Percentiles rank a stretch among this genome's conserved stretches.
Conservation (phyloP, 1,140 invertebrate genomes). For the Drosophila pandora region DNA sequence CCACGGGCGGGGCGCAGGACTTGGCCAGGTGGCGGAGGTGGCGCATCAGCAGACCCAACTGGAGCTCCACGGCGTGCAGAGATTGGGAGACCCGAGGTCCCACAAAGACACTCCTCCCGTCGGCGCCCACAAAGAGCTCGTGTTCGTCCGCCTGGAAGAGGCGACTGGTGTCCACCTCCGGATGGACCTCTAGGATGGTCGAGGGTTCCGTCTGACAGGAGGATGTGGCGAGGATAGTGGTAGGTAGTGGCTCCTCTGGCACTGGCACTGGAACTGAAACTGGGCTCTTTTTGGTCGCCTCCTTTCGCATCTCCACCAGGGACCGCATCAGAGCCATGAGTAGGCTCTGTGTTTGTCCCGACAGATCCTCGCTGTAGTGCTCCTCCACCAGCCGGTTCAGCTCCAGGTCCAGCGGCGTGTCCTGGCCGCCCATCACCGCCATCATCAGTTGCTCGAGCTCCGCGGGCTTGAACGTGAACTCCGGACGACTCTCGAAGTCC, state of each 20-base stretch:
- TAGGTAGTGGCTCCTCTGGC: neutral
- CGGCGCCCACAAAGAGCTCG: conserved; percentile 28
- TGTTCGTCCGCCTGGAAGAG: conserved; percentile 22
- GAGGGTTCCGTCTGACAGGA: conserved; percentile 30
- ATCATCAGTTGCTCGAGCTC: conserved; percentile 60
- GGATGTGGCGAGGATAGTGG: neutral
- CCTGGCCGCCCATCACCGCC: conserved; percentile 34
- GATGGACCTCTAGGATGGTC: conserved; percentile 16
- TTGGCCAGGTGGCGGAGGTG: conserved; percentile 28
- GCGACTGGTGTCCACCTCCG: conserved; percentile 28
- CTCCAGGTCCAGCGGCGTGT: neutral
- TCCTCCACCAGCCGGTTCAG: conserved; percentile 1
- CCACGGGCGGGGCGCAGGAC: conserved; percentile 57
- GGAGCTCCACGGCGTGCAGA: conserved; percentile 36
- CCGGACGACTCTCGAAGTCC: conserved; percentile 47
- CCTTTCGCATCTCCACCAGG: conserved; percentile 24
- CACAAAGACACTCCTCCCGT: conserved; percentile 42
- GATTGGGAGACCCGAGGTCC: conserved; percentile 45
- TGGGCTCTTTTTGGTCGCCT: neutral
- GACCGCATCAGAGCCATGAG: conserved; percentile 50
- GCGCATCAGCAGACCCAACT: conserved; percentile 35
- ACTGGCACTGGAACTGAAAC: neutral
- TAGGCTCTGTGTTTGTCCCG: conserved; percentile 47
- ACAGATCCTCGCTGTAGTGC: conserved; percentile 35
- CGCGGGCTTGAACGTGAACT: conserved; percentile 59